Evolutionary conservation across 2,113 vertebrate genomes (phyloP), one percentile per base, ranked within the genome.

Genomic region (Piaya cayana): DNA sequence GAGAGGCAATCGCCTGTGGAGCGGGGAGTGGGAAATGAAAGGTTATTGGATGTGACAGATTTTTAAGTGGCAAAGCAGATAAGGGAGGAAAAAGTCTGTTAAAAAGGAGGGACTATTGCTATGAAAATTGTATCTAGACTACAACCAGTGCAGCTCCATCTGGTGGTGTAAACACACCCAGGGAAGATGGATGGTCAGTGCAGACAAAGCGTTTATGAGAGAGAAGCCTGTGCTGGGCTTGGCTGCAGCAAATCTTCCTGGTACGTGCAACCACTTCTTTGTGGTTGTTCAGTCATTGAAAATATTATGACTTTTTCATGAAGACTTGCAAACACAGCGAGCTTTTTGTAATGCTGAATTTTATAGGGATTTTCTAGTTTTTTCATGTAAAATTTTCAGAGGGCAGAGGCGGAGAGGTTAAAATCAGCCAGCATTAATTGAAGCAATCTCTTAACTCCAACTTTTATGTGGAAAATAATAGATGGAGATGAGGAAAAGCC

Each of bases 121-220:
- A 9, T 34, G 71, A 27, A 22, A 22, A 34, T 12, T 2, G 11
- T 16, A 1, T 17, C 0, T 9, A 32, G 37, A 16, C 32, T 39
- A 32, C 42, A 5, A 7, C 15, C 56, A 7, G 56, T 6, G 59
- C 82, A 83, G 91, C 92, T 92, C 94, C 90, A 90, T 67, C 93
- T 96, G 92, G 45, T 83, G 90, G 82, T 22, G 0, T 21, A 12
- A 10, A 65, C 39, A 39, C 39, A 17, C 27, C 2, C 15, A 0
- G 2, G 1, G 53, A 23, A 1, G 39, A 5, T 2, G 62, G 7
- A 36, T 16, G 82, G 39, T 49, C 63, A 49, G 59, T 0, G 23
- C 5, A 20, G n/a, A 13, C 21, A 12, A 8, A 16, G 5, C 1
- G 12, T 10, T 6, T 9, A 43, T 2, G 32, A 27, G 4, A 52